These are phyloP conservation scores for Silurus lanzhouensis DNA, from an alignment of 2,797 vertebrate species.

Conservation along the genomic window DNA sequence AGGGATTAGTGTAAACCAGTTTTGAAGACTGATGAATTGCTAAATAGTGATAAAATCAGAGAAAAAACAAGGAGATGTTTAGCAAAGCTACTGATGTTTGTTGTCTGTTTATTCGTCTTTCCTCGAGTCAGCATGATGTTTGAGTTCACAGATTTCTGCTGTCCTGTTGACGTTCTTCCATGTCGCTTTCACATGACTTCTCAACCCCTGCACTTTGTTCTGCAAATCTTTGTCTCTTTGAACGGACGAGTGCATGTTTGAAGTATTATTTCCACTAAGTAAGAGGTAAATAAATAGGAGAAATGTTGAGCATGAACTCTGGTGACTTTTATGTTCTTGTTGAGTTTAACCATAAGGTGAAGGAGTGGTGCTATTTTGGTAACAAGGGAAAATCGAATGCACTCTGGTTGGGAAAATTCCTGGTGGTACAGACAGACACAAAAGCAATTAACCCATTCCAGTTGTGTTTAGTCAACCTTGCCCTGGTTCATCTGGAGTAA, in stretches of 20 bases:
- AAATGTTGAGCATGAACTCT: neutral
- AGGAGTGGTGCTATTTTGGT: neutral
- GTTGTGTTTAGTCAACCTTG: slow-evolving; percentile 25
- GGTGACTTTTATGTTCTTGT: neutral
- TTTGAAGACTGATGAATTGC: slow-evolving; percentile 8
- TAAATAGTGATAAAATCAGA: neutral
- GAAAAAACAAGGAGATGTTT: slow-evolving; percentile 6
- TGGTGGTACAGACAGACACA: slow-evolving; percentile 8
- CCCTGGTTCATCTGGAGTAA: slow-evolving; percentile 6
- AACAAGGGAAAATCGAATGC: neutral
- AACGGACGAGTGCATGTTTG: neutral
- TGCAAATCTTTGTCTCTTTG: neutral
- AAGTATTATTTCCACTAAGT: neutral
- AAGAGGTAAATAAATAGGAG: neutral
- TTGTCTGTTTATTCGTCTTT: slow-evolving; percentile 21
- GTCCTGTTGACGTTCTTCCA: neutral
- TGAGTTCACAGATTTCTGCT: slow-evolving; percentile 13
- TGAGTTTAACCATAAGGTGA: neutral
- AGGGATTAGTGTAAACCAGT: slow-evolving; percentile 9
- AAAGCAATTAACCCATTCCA: slow-evolving; percentile 27
- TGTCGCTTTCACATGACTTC: slow-evolving; percentile 28
- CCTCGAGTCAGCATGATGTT: slow-evolving; percentile 7
- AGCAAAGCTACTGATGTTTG: slow-evolving; percentile 21
- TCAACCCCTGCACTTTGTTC: slow-evolving; percentile 10
- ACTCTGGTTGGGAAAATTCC: slow-evolving; percentile 28